A percentile compares a stretch with the other conserved stretches of the same genome.
Evolutionary conservation across 2,113 vertebrate genomes (phyloP).

Genomic region (Sardina pilchardus): DNA sequence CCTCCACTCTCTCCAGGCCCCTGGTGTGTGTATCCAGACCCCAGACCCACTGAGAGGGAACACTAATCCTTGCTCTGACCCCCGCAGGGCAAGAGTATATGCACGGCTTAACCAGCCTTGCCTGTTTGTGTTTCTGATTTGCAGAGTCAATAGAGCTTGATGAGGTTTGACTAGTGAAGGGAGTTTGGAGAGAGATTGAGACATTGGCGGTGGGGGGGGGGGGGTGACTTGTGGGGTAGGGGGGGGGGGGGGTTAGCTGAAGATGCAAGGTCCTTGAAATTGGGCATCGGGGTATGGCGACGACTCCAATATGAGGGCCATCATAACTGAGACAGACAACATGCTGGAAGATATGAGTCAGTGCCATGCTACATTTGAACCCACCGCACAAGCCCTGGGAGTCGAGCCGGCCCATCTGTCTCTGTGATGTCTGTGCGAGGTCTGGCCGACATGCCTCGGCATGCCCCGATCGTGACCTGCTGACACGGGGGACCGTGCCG

Average conservation of each 20-base stretch:
- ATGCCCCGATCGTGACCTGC: background rate
- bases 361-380: background rate
- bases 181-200: background rate
- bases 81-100: background rate
- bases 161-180: background rate
- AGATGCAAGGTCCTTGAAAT: background rate
- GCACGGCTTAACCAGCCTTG: background rate
- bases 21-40: background rate
- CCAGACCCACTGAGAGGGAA: background rate
- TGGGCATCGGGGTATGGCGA: background rate
- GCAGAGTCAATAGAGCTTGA: constrained; percentile 5
- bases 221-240: background rate
- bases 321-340: no score
- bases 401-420: background rate
- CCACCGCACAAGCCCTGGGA: background rate
- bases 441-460: background rate
- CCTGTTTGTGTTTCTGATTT: constrained; percentile 15
- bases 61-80: constrained; percentile 3
- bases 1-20: background rate
- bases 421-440: background rate
- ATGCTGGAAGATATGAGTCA: background rate
- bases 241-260: background rate
- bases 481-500: no score
- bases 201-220: background rate
- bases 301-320: background rate